Base-by-base conservation (phyloP, 2,113 vertebrate genomes). In the Apteryx mantelli region DNA sequence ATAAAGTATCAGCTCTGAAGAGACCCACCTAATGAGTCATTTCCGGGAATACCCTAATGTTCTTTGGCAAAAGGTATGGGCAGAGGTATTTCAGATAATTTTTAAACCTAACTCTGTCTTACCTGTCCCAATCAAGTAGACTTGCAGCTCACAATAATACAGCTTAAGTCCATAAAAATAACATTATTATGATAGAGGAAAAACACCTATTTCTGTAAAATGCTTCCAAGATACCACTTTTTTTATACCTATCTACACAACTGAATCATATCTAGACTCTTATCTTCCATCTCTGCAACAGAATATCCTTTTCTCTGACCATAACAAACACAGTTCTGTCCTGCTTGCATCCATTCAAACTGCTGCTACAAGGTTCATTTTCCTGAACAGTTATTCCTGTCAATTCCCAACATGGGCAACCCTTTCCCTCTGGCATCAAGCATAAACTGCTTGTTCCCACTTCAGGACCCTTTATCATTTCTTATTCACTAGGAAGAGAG, bases 1-100 rank as follows among this genome's bases (percentile, higher is more conserved):
- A 97, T 95, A 95, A 86, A 92, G 48, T 92, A 92, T 66, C 66
- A 53, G 89, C 36, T 82, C 75, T 79, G 70, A 88, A 89, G 60
- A 89, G 85, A 87, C 24, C 56, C 75, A 94, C 78, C 76, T 96
- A 85, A 88, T 93, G 93, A 96, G 82, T 96, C 48, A 96, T 61
- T 94, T 97, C 91, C 30, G 9, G 82, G 48, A 95, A 94, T 75
- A 94, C 68, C 79, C 71, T 88, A 2, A 44, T 89, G 90, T 91
- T 69, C 68, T 89, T 66, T 61, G 50, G 46, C 42, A 93, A 91
- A 91, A 89, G 52, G 24, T 75, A 48, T 0, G 11, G n/a, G 60
- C 61, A 95, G 55, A 91, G 22, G 38, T 63, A 26, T 16, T 91
- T 36, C 73, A 86, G 73, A 82, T 25, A 40, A 15, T 82, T 84